phyloP scores from a whole-genome alignment of 2,797 vertebrate genomes.

The Phalanger gymnotis region DNA sequence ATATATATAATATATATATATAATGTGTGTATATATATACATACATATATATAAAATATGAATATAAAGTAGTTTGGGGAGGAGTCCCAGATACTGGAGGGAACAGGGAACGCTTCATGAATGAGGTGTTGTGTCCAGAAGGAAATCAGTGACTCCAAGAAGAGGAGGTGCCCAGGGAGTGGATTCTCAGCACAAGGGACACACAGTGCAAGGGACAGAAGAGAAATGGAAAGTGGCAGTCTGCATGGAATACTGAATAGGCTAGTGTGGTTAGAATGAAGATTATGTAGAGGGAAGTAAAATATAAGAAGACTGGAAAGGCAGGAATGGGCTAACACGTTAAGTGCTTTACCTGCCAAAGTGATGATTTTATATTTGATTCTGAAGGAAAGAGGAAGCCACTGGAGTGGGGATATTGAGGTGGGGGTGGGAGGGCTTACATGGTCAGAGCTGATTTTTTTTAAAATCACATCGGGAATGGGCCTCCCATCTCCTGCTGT shows the following conservation, averaged over 20 bases:
- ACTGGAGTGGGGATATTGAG: background rate
- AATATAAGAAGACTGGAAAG: background rate
- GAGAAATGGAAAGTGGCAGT: background rate
- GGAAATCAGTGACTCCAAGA: background rate
- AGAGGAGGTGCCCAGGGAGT: background rate
- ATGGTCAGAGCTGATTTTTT: background rate
- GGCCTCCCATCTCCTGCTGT: background rate
- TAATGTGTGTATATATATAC: too few species aligned
- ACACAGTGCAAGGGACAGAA: background rate
- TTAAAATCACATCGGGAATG: background rate
- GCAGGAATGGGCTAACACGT: background rate
- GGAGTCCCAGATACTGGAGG: background rate
- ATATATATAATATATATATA: too few species aligned
- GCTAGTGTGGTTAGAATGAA: background rate
- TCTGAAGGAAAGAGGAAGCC: background rate
- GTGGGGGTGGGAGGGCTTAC: background rate
- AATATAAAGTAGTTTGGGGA: background rate
- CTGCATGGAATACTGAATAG: background rate
- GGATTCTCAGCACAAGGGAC: background rate
- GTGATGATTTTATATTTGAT: background rate
- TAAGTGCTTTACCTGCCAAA: background rate
- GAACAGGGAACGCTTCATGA: background rate
- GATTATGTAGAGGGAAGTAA: background rate
- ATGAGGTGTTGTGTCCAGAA: background rate
- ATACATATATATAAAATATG: too few species aligned